Evolutionary conservation across 2,113 vertebrate genomes (phyloP).

Genomic region (Campylomormyrus numenius): DNA sequence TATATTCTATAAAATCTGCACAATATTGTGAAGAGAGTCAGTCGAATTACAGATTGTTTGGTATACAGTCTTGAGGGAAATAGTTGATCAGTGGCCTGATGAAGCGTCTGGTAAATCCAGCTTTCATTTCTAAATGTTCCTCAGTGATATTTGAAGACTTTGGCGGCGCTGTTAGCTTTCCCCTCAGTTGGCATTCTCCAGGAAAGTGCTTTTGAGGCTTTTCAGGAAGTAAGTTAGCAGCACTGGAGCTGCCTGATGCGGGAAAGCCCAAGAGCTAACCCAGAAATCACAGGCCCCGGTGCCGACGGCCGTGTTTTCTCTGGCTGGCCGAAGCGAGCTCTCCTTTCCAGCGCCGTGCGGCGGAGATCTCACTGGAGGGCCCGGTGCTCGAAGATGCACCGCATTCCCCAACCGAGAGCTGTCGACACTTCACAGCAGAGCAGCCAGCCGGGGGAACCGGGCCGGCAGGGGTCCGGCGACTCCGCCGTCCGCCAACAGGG

Average conservation of each 20-base stretch:
- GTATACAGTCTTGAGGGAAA: background rate
- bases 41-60: background rate
- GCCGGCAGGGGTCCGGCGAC: background rate
- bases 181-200: background rate
- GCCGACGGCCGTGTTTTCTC: constrained; percentile 4
- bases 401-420: background rate
- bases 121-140: background rate
- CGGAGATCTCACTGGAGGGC: background rate
- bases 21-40: background rate
- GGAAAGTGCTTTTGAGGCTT: background rate
- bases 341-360: background rate
- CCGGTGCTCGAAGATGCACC: background rate
- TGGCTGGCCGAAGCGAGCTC: background rate
- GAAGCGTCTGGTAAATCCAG: background rate
- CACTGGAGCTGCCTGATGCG: background rate
- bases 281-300: background rate
- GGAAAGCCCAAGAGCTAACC: background rate
- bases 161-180: background rate
- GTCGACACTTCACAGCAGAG: background rate
- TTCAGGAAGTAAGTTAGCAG: background rate
- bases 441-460: background rate
- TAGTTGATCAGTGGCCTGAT: background rate
- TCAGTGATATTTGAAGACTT: background rate
- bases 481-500: background rate
- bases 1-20: background rate